A percentile compares a stretch with the other conserved stretches of the same genome.
Evolutionary conservation across 2,888 invertebrate species (phyloP).

Genomic region (Amphimallon solstitiale): DNA sequence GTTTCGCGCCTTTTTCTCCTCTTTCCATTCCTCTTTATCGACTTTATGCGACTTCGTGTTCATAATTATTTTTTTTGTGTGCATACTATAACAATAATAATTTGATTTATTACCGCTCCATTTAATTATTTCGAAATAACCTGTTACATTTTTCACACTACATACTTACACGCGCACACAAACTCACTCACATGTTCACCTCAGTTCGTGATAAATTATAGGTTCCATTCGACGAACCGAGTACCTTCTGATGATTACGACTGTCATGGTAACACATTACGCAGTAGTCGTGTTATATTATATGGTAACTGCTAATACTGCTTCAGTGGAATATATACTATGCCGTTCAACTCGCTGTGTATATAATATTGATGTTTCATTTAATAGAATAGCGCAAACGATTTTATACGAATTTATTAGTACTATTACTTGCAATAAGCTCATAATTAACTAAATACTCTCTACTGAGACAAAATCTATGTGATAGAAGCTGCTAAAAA

Average conservation of each 20-base stretch:
- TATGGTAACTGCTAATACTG: background rate
- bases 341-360: background rate
- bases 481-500: no score
- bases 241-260: slow-evolving; percentile 6
- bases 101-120: slow-evolving; percentile 31
- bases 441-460: no score
- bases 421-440: no score
- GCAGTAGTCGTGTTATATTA: slow-evolving; percentile 2
- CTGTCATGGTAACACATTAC: slow-evolving; percentile 14
- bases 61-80: slow-evolving; percentile 18
- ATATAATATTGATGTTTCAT: no score
- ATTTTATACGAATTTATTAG: no score
- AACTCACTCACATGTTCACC: background rate
- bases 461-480: no score
- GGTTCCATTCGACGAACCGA: slow-evolving; percentile 14
- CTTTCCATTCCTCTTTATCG: slow-evolving; percentile 9
- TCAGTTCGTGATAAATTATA: slow-evolving; percentile 7
- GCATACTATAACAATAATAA: slow-evolving; percentile 24
- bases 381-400: no score
- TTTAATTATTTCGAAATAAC: slow-evolving; percentile 40
- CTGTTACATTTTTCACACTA: slow-evolving; percentile 37
- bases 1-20: background rate
- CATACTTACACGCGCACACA: background rate
- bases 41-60: slow-evolving; percentile 21
- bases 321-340: background rate